A percentile compares a stretch with the other conserved stretches of the same genome.
Evolutionary conservation across 2,888 invertebrate genomes (phyloP).

Genomic region (Lysandra coridon): DNA sequence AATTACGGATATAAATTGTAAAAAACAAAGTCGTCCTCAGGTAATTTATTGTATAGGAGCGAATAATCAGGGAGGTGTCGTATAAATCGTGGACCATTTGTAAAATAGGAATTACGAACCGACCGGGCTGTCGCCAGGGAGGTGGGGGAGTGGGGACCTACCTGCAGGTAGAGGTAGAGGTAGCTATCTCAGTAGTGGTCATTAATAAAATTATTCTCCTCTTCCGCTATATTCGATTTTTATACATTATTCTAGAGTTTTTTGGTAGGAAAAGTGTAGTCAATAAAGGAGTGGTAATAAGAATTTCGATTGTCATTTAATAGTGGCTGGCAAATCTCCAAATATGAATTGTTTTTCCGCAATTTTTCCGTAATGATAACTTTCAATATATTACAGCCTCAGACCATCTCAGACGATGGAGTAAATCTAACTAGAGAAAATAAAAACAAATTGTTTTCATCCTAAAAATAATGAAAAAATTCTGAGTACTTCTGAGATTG

Average conservation of each 20-base stretch:
- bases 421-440: neutral
- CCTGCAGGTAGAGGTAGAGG: neutral
- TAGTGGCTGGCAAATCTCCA: neutral
- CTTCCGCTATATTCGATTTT: neutral
- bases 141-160: slow-evolving; percentile 6
- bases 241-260: neutral
- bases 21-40: slow-evolving; percentile 72
- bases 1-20: slow-evolving; percentile 72
- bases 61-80: slow-evolving; percentile 78
- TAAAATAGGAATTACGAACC: slow-evolving; percentile 75
- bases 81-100: slow-evolving; percentile 78
- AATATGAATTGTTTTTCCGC: neutral
- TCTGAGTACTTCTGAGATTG: too few relatives aligned
- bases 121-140: slow-evolving; percentile 58
- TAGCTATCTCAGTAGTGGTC: neutral
- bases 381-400: neutral
- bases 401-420: neutral
- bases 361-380: neutral
- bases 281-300: neutral
- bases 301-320: neutral
- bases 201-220: slow-evolving; percentile 22
- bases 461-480: neutral
- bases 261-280: neutral
- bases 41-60: slow-evolving; percentile 74
- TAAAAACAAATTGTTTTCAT: neutral